Percentiles rank a stretch among this genome's conserved stretches.
Conservation (phyloP, 2,113 vertebrate genomes). For the Sylvietta virens region DNA sequence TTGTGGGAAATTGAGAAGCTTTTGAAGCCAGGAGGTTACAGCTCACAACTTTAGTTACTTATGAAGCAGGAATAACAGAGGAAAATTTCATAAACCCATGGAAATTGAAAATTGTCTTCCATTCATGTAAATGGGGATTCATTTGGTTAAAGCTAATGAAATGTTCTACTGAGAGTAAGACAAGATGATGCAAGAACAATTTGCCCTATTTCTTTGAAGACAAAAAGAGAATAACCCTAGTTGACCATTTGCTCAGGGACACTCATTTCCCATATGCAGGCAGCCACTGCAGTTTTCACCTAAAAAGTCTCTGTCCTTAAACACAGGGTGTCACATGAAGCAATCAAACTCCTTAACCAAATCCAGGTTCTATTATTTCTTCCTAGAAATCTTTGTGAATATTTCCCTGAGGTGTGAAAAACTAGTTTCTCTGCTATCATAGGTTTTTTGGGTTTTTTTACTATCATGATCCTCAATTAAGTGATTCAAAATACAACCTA, state of each 20-base stretch:
- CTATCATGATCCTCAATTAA: background rate
- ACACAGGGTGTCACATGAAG: too few relatives aligned
- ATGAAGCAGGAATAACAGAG: background rate
- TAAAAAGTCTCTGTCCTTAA: background rate
- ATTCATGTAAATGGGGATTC: background rate
- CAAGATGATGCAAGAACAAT: background rate
- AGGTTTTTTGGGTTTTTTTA: background rate
- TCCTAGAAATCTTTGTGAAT: background rate
- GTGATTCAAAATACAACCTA: background rate
- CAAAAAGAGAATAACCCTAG: background rate
- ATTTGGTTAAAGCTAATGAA: background rate
- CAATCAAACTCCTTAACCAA: background rate
- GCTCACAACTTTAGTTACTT: background rate
- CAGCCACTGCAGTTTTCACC: background rate
- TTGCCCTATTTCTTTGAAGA: background rate
- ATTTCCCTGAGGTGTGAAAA: background rate
- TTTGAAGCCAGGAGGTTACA: background rate
- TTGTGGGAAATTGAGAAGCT: background rate
- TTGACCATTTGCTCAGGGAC: background rate
- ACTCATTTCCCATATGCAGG: background rate
- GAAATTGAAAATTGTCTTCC: background rate
- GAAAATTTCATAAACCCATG: background rate
- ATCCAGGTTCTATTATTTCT: background rate
- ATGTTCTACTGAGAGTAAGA: background rate
- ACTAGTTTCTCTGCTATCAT: background rate